phyloP scores from a whole-genome alignment of 2,888 invertebrate genomes.

The Pristionchus mayeri region DNA sequence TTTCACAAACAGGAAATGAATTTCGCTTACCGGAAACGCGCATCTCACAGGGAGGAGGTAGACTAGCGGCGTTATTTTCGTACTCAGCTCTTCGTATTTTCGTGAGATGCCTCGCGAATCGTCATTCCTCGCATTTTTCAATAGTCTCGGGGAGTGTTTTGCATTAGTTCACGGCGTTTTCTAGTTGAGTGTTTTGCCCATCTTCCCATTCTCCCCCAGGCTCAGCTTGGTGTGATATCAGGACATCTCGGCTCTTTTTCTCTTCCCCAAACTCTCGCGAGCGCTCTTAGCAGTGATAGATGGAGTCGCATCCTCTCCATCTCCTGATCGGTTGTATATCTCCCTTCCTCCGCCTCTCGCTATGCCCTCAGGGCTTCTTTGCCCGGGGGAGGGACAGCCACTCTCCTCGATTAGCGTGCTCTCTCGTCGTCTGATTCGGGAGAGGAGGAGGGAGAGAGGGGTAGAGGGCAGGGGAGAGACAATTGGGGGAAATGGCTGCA shows the following conservation, averaged over 20 bases:
- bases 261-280: constrained; percentile 18
- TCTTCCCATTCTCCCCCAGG: not conserved
- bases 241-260: not conserved
- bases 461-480: not conserved
- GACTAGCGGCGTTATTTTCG: not conserved
- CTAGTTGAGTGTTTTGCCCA: not conserved
- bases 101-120: no score
- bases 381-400: no score
- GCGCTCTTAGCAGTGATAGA: constrained; percentile 41
- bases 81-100: not conserved
- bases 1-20: not conserved
- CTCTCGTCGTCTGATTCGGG: not conserved
- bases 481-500: constrained; percentile 15
- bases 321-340: constrained; percentile 37
- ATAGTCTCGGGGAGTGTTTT: no score
- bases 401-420: not conserved
- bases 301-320: not conserved
- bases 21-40: not conserved
- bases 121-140: no score
- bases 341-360: not conserved
- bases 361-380: constrained; percentile 28
- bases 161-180: no score
- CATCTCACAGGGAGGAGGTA: not conserved
- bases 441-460: not conserved
- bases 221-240: constrained; percentile 14